Base-by-base conservation (phyloP, 2,113 vertebrate genomes). In the Cheirogaleus medius region DNA sequence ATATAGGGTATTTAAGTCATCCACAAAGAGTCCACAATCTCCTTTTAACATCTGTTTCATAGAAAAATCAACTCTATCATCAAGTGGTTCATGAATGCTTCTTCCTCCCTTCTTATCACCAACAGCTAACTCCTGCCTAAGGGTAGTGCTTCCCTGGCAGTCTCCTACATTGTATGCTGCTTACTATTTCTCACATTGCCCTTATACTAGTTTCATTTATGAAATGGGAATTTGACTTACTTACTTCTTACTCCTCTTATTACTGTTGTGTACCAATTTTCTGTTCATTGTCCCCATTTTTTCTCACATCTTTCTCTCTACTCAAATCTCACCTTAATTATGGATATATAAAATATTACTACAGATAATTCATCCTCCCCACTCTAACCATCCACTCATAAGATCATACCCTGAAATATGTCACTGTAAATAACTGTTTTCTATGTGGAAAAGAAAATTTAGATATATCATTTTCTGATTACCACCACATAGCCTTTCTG, bases 161-260 rank as follows among this genome's bases (percentile, higher is more conserved):
- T 29, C 25, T 15, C 14, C 15, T 47, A 9, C 2, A 20, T 3
- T 5, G 0, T 6, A 3, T n/a, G 11, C 3, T 2, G 1, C 23
- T n/a, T 32, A n/a, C 23, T 32, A 0, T 29, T 34, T 9, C 14
- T 54, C 68, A 34, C 6, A 0, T 25, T 9, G 8, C 1, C 8
- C 8, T 44, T 25, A 9, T 6, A 6, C 3, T 10, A 52, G 47
- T 1, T 3, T 73, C 44, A 13, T 89, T n/a, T 44, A 5, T 32
- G 14, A 93, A 39, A 8, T 25, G 11, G 10, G 17, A 32, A 87
- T 64, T 58, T 20, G 3, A 21, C 11, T 49, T 32, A 37, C 32
- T 23, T 15, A 73, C 27, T 29, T 47, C 25, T 27, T 15, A 29
- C 8, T 39, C 17, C 32, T 83, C 34, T 5, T 60, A 1, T 66